Base-by-base conservation (phyloP, 2,797 vertebrate genomes). In the Mus caroli region DNA sequence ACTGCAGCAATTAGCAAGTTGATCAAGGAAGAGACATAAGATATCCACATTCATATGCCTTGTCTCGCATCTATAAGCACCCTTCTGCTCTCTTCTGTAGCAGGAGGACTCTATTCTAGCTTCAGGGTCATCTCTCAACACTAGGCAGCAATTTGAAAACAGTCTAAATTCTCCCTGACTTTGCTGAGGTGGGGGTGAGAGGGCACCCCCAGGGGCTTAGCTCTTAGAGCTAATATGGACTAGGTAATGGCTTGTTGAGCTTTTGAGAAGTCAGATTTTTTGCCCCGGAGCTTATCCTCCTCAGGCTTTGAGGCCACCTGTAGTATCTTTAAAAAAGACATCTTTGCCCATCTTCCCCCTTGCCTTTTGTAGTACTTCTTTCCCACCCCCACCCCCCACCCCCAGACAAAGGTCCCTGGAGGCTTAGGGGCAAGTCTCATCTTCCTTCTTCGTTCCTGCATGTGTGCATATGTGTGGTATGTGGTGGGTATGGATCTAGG, bases 131-230 rank as follows among this genome's bases (percentile, higher is more conserved):
- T 88, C 50, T 91, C 31, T 75, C 52, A 73, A 69, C 11, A 62
- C 31, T 64, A 91, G 50, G 43, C 79, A 93, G 67, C 28, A 83
- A 54, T 96, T 90, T 87, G 64, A 89, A 93, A 93, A 40, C 58
- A 24, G 43, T 80, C 58, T 52, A 52, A 56, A 24, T 26, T 76
- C 83, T 85, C 26, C 40, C 20, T 6, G 14, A 20, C 20, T 93
- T 94, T 92, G 40, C 20, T 40, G 64, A 82, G 52, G 26, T 50
- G 31, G n/a, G 83, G 50, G 67, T 17, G 75, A 87, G 85, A 40
- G 52, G 28, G 79, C 8, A 54, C 43, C 31, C 88, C 31, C 19
- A 37, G 64, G 67, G 67, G 40, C 64, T 96, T 64, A 88, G 60
- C 28, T 94, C 56, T 73, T 40, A 15, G 67, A 95, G 31, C 76